Percentiles rank a stretch among this genome's conserved stretches.
Evolutionary conservation across 2,888 invertebrate species (phyloP).

Genomic region (Herminia tarsipennalis): DNA sequence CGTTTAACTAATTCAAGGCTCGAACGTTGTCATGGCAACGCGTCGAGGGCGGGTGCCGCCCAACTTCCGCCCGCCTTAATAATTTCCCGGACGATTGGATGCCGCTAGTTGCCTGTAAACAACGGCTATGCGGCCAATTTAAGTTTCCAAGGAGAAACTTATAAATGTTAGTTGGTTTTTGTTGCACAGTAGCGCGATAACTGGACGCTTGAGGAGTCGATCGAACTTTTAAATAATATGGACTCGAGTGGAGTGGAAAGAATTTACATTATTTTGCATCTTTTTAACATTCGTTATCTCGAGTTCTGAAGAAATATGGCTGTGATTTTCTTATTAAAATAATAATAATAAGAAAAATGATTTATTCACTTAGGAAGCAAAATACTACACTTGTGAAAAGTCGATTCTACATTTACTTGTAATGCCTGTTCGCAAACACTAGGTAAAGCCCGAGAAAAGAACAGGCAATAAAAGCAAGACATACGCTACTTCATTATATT

Average conservation of each 20-base stretch:
- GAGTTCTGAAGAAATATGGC: too few relatives aligned
- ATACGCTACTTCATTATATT: too few relatives aligned
- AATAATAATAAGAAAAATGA: too few relatives aligned
- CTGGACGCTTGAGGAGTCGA: constrained; percentile 14
- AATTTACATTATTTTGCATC: too few relatives aligned
- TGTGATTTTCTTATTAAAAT: too few relatives aligned
- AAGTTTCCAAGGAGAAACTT: constrained; percentile 53
- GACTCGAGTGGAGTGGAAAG: too few relatives aligned
- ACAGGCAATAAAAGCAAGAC: too few relatives aligned
- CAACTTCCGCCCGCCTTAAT: constrained; percentile 62
- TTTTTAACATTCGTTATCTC: not conserved
- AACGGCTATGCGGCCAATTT: constrained; percentile 65
- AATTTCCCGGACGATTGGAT: constrained; percentile 73
- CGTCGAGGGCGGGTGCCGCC: constrained; percentile 57
- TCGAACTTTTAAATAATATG: not conserved
- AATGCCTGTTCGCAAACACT: too few relatives aligned
- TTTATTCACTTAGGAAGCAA: too few relatives aligned
- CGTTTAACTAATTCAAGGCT: constrained; percentile 76
- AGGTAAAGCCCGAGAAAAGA: too few relatives aligned
- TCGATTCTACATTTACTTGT: too few relatives aligned
- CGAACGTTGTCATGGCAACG: constrained; percentile 68
- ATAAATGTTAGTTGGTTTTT: constrained; percentile 36
- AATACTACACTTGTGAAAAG: too few relatives aligned
- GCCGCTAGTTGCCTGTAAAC: constrained; percentile 63
- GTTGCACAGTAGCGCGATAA: constrained; percentile 19